A percentile compares a stretch with the other conserved stretches of the same genome.
Evolutionary conservation across 2,113 vertebrate genomes (phyloP).

Genomic region (Girardinichthys multiradiatus): DNA sequence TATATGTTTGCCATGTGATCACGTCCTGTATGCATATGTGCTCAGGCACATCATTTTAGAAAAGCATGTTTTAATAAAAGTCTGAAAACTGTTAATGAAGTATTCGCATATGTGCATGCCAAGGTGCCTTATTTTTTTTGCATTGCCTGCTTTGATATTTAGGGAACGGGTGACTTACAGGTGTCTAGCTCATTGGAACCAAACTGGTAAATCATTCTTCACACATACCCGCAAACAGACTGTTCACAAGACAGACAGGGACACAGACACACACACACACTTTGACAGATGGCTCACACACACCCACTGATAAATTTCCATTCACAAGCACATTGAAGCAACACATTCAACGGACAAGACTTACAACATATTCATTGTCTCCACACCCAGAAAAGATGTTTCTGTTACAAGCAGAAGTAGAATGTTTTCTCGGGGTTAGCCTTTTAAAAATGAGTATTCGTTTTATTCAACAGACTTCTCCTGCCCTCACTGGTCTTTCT

Average conservation of each 20-base stretch:
- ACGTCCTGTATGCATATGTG: conserved; percentile 27
- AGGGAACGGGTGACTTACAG: conserved; percentile 27
- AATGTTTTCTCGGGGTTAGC: neutral
- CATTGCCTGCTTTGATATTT: conserved; percentile 31
- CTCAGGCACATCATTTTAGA: conserved; percentile 4
- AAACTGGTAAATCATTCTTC: conserved; percentile 56
- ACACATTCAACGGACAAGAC: conserved; percentile 19
- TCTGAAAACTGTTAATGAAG: neutral
- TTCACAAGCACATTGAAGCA: conserved; percentile 49
- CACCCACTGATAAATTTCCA: conserved; percentile 55
- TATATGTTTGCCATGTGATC: conserved; percentile 37
- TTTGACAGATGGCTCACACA: conserved; percentile 66
- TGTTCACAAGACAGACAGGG: conserved; percentile 41
- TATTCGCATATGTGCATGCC: conserved; percentile 14
- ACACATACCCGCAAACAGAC: conserved; percentile 67
- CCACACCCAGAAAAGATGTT: conserved; percentile 14
- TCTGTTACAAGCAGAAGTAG: conserved; percentile 5
- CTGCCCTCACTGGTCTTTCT: conserved; percentile 28
- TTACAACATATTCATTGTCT: neutral
- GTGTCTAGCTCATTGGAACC: conserved; percentile 41
- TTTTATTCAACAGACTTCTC: conserved; percentile 9
- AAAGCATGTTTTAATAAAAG: neutral
- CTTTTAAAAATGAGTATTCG: conserved; percentile 22
- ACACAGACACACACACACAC: conserved; percentile 32
- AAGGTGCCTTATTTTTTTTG: neutral